Evolutionary conservation across 2,113 vertebrate species (phyloP).

Genomic region (Jaculus jaculus): DNA sequence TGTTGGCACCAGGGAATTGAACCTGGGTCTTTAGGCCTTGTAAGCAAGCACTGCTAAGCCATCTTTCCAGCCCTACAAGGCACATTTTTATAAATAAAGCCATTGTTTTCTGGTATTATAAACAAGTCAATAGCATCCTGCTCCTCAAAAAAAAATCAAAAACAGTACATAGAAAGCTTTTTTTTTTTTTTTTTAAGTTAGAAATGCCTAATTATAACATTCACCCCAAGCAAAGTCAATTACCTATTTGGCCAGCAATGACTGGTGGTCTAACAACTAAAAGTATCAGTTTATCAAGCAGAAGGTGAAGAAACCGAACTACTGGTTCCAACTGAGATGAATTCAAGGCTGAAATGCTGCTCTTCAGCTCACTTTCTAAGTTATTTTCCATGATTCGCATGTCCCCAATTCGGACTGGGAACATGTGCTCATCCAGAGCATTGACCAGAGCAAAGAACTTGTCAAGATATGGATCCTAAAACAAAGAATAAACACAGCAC

Average conservation of each 20-base stretch:
- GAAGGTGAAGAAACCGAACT: constrained; percentile 97
- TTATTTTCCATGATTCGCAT: constrained; percentile 99
- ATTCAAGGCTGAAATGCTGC: constrained; percentile 94
- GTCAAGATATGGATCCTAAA: constrained; percentile 96
- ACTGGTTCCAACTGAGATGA: constrained; percentile 97
- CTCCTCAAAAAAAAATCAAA: background rate
- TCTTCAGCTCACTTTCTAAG: constrained; percentile 96
- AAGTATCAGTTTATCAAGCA: constrained; percentile 97
- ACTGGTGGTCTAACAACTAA: constrained; percentile 97
- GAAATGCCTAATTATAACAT: constrained; percentile 74
- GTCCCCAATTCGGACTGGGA: constrained; percentile 97
- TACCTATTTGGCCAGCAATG: constrained; percentile 99
- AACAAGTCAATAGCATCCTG: background rate
- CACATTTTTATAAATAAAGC: background rate
- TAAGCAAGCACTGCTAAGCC: no score
- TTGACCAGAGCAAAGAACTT: constrained; percentile 99
- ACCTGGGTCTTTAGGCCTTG: no score
- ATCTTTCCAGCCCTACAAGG: no score
- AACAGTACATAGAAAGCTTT: background rate
- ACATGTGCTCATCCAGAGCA: constrained; percentile 98
- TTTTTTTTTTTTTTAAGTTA: constrained; percentile 59
- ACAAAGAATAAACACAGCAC: constrained; percentile 51
- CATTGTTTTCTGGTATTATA: background rate
- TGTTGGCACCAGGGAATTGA: no score
- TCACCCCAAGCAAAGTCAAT: constrained; percentile 76